These are phyloP conservation scores for Sphaerodactylus townsendi DNA, from an alignment of 2,113 vertebrate genomes.

Conservation along the genomic window DNA sequence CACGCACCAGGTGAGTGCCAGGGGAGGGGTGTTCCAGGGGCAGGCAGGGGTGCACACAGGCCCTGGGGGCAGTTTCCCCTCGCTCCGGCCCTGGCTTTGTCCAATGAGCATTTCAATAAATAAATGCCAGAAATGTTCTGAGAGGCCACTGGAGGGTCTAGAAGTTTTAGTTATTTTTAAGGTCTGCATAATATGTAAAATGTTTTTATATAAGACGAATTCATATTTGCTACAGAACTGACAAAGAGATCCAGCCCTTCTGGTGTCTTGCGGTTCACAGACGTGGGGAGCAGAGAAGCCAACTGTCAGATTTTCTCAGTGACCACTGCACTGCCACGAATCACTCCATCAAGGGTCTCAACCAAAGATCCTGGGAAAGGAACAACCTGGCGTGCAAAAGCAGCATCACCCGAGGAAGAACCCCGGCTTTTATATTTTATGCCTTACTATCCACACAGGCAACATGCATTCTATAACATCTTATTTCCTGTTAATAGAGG, in stretches of 20 bases:
- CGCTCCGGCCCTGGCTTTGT: too few relatives aligned
- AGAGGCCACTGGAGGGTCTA: too few relatives aligned
- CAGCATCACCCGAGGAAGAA: neutral
- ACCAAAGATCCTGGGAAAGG: neutral
- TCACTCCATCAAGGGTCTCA: constrained; percentile 3
- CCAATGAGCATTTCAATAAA: neutral
- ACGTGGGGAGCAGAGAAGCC: neutral
- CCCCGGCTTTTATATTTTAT: neutral
- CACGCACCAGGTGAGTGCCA: too few relatives aligned
- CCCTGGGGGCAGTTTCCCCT: too few relatives aligned
- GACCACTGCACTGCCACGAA: constrained; percentile 24
- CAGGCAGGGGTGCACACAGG: too few relatives aligned
- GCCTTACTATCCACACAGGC: neutral
- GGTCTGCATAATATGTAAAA: neutral
- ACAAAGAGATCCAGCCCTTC: neutral
- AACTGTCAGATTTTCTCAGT: constrained; percentile 59
- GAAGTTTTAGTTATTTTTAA: neutral
- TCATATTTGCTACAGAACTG: constrained; percentile 35
- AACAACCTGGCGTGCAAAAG: neutral
- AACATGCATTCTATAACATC: neutral
- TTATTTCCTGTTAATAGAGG: neutral
- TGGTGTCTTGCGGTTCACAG: neutral
- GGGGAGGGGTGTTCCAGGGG: too few relatives aligned
- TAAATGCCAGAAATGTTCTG: neutral
- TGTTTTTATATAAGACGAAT: neutral